Conservation (phyloP, 2,113 vertebrate genomes). For the Odobenus rosmarus region DNA sequence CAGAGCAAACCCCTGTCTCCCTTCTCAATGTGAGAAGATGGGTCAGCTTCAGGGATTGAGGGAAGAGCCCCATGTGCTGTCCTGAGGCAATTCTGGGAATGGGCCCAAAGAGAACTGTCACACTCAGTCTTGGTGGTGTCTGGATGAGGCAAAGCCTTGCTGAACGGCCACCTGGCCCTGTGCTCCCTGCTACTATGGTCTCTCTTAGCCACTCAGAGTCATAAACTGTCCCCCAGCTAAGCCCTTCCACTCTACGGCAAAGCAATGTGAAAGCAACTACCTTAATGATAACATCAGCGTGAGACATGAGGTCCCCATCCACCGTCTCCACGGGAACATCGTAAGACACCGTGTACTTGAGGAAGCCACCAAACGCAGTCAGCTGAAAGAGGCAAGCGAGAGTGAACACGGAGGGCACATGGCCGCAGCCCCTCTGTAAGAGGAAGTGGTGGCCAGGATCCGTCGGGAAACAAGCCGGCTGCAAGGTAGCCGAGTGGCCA, state of each 20-base stretch:
- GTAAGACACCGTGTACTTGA: slow-evolving; percentile 90
- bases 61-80: fast-evolving
- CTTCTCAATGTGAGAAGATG: background rate
- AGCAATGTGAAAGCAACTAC: slow-evolving; percentile 74
- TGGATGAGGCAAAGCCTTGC: background rate
- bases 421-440: fast-evolving
- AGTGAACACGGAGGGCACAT: background rate
- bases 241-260: background rate
- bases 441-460: background rate
- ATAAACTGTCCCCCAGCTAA: too few relatives aligned
- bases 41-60: too few relatives aligned
- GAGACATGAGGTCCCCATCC: slow-evolving; percentile 85
- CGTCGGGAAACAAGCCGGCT: background rate
- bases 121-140: fast-evolving
- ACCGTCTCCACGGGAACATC: slow-evolving; percentile 86
- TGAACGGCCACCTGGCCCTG: background rate
- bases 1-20: background rate
- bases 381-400: slow-evolving; percentile 83
- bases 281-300: slow-evolving; percentile 89
- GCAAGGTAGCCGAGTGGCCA: fast-evolving
- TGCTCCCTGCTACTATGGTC: background rate
- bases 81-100: background rate
- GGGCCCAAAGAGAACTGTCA: background rate
- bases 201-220: fast-evolving
- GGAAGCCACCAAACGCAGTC: slow-evolving; percentile 87